Conservation (phyloP, 2,888 invertebrate species). For the Acrocyrtus sp. region DNA sequence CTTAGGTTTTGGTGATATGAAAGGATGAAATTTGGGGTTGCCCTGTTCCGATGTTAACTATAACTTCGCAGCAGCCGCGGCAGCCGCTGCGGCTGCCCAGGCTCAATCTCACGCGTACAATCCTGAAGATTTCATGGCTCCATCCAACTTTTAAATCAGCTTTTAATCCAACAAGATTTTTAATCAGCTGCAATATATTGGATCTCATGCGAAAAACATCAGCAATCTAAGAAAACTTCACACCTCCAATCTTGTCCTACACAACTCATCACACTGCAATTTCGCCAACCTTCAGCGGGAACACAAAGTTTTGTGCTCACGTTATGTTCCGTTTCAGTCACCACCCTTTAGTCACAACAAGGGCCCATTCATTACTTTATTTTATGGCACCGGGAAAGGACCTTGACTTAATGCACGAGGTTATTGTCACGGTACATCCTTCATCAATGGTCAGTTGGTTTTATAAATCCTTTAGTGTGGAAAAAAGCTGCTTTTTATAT, state of each 20-base stretch:
- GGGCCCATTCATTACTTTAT: background rate
- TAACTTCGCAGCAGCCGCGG: conserved; percentile 66
- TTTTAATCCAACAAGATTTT: conserved; percentile 3
- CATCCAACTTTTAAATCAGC: conserved; percentile 57
- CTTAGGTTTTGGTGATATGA: conserved; percentile 71
- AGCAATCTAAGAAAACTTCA: background rate
- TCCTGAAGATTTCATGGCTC: conserved; percentile 62
- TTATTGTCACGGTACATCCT: conserved; percentile 31
- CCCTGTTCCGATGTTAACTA: conserved; percentile 63
- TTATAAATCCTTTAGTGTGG: conserved; percentile 22
- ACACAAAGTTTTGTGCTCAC: background rate
- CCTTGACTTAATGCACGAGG: conserved; percentile 31
- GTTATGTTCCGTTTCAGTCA: too few species aligned
- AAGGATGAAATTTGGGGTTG: conserved; percentile 63
- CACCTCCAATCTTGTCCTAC: too few species aligned
- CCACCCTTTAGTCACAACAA: too few species aligned
- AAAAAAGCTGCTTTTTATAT: too few species aligned
- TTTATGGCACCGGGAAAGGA: conserved; percentile 14
- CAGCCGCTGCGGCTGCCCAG: conserved; percentile 67
- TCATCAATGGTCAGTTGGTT: conserved; percentile 38
- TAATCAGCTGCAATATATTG: conserved; percentile 24
- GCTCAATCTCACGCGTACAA: conserved; percentile 57
- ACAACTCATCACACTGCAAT: background rate
- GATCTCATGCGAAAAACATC: conserved; percentile 15
- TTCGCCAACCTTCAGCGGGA: conserved; percentile 15